Conservation (phyloP, 1,140 invertebrate genomes). For the Sarcophaga peregrina region DNA sequence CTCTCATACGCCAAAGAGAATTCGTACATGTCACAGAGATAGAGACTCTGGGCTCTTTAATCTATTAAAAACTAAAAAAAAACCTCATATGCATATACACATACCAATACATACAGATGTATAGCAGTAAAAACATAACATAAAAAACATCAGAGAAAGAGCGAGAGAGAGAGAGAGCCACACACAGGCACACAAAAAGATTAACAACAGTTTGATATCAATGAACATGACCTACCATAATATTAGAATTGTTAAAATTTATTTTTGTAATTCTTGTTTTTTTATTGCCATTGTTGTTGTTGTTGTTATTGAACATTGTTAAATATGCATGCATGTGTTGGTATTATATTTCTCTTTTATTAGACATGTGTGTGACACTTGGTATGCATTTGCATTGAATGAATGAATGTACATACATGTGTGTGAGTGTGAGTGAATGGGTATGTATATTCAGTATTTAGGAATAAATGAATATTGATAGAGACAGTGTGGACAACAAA, state of each 20-base stretch:
- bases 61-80: neutral
- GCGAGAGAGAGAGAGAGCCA: neutral
- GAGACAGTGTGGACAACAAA: too few relatives aligned
- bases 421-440: neutral
- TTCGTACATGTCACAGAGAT: neutral
- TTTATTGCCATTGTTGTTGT: neutral
- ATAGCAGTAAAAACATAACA: neutral
- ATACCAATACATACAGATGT: neutral
- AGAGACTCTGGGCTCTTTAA: neutral
- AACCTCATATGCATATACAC: neutral
- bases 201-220: constrained; percentile 13
- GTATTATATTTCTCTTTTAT: constrained; percentile 17
- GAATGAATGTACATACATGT: neutral
- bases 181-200: neutral
- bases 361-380: constrained; percentile 32
- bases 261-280: neutral
- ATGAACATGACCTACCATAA: constrained; percentile 38
- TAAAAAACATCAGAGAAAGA: neutral
- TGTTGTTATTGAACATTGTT: constrained; percentile 7
- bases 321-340: neutral
- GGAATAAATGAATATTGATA: neutral
- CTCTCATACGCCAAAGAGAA: neutral
- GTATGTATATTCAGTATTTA: neutral
- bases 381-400: neutral
- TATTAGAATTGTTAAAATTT: constrained; percentile 23